These are phyloP conservation scores for Sebastes hopkinsi DNA, from an alignment of 2,797 vertebrate genomes.

Conservation along the genomic window DNA sequence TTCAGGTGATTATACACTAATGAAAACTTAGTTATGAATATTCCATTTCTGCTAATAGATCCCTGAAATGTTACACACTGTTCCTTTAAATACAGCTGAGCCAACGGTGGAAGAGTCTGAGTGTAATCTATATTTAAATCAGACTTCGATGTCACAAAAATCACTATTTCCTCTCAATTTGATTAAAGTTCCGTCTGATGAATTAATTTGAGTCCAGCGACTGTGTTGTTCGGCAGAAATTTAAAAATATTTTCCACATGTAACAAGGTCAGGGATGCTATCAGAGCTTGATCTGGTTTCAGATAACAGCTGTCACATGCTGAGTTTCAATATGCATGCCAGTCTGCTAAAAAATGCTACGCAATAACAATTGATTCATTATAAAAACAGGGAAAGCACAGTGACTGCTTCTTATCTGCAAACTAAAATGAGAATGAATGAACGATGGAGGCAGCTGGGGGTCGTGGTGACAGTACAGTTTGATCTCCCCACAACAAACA, in stretches of 20 bases:
- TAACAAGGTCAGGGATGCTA: background rate
- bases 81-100: too few relatives aligned
- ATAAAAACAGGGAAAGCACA: background rate
- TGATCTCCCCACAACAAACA: background rate
- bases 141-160: background rate
- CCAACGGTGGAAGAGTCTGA: background rate
- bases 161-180: background rate
- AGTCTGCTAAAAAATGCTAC: background rate
- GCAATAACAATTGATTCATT: background rate
- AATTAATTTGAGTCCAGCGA: too few relatives aligned
- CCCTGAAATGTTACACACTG: too few relatives aligned
- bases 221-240: background rate
- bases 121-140: background rate
- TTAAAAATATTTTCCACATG: background rate
- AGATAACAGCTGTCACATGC: background rate
- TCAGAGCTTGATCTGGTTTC: background rate
- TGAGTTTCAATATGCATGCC: background rate
- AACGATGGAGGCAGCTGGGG: background rate
- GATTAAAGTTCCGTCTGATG: background rate
- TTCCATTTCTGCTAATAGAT: too few relatives aligned
- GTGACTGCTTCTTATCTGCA: background rate
- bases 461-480: conserved; percentile 30
- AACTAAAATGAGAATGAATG: background rate
- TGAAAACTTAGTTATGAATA: too few relatives aligned
- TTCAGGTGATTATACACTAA: too few relatives aligned